Evolutionary conservation across 2,888 invertebrate genomes (phyloP).

Genomic region (Mythimna pallens): DNA sequence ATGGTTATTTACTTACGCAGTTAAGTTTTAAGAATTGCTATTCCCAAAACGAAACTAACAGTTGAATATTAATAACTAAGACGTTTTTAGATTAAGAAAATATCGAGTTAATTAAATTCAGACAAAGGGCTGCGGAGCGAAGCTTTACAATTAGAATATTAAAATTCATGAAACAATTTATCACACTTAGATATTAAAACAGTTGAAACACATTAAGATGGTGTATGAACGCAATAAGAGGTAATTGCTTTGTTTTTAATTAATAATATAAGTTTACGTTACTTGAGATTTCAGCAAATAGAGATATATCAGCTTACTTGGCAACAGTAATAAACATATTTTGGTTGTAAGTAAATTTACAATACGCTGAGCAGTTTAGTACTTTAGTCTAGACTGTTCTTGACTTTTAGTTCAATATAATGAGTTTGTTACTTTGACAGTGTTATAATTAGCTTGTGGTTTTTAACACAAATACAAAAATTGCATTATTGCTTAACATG

Average conservation of each 20-base stretch:
- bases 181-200: conserved; percentile 44
- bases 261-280: conserved; percentile 43
- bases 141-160: conserved; percentile 48
- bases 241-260: conserved; percentile 36
- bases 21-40: conserved; percentile 20
- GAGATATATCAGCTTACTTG: conserved; percentile 26
- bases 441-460: background rate
- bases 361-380: background rate
- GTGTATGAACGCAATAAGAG: conserved; percentile 39
- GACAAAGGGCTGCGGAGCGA: conserved; percentile 43
- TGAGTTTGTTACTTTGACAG: conserved; percentile 8
- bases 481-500: background rate
- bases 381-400: conserved; percentile 27
- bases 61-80: conserved; percentile 43
- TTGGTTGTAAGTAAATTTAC: conserved; percentile 9
- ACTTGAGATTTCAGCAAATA: conserved; percentile 24
- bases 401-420: conserved; percentile 1
- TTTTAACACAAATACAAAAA: background rate
- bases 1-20: background rate
- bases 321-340: conserved; percentile 8
- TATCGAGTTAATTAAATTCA: conserved; percentile 49
- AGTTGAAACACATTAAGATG: conserved; percentile 39
- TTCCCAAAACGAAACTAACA: conserved; percentile 33
- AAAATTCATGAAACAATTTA: conserved; percentile 50
- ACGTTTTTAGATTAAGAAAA: conserved; percentile 47